Conservation (phyloP, 2,888 invertebrate genomes). For the Busseola fusca region DNA sequence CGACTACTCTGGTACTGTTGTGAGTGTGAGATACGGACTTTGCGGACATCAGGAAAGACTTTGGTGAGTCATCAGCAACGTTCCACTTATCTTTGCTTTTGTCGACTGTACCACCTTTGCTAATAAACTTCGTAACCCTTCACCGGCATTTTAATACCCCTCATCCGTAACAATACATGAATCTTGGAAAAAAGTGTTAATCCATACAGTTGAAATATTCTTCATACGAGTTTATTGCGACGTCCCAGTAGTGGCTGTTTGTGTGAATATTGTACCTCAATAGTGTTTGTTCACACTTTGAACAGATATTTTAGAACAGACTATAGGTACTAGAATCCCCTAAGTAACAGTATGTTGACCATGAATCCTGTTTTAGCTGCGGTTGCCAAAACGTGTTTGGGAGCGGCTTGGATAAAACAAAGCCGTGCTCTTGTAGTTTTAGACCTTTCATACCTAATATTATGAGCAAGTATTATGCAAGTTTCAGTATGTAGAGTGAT, state of each 20-base stretch:
- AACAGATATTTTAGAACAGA: neutral
- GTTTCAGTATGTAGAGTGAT: neutral
- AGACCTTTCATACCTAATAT: neutral
- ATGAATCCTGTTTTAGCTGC: neutral
- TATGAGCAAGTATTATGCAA: neutral
- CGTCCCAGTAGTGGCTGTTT: neutral
- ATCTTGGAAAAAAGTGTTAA: no score
- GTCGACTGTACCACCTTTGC: no score
- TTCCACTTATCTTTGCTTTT: no score
- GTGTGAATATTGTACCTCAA: no score
- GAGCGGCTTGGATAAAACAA: slow-evolving; percentile 5
- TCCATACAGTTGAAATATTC: neutral
- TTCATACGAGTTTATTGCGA: neutral
- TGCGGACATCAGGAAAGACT: no score
- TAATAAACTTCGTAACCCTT: no score
- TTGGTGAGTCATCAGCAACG: no score
- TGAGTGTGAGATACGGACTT: no score
- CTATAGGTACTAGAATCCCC: neutral
- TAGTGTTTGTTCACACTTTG: neutral
- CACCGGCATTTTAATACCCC: no score
- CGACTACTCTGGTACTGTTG: no score
- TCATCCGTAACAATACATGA: no score
- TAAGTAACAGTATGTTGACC: neutral
- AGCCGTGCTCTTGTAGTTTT: neutral
- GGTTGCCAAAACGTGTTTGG: neutral